Conservation (phyloP, 2,888 invertebrate genomes). For the Orthonychiurus folsomi region DNA sequence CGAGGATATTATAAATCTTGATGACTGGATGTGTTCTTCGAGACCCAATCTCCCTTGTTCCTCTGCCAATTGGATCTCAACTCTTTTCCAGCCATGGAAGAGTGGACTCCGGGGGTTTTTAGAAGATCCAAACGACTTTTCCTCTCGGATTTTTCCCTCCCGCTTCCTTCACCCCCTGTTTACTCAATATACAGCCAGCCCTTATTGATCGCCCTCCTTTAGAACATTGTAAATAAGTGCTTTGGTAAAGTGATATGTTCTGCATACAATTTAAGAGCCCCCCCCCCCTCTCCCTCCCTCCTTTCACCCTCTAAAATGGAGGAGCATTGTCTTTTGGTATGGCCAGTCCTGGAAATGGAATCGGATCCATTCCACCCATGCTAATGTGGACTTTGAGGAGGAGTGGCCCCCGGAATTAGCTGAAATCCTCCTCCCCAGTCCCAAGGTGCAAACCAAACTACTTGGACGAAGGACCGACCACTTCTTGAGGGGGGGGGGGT, state of each 20-base stretch:
- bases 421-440: conserved; percentile 10
- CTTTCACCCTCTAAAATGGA: not conserved
- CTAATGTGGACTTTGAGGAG: not conserved
- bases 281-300: not conserved
- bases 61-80: conserved; percentile 24
- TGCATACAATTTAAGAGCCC: not conserved
- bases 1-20: conserved; percentile 25
- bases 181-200: conserved; percentile 39
- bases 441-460: conserved; percentile 24
- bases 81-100: conserved; percentile 8
- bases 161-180: conserved; percentile 32
- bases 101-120: no score
- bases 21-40: conserved; percentile 3
- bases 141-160: not conserved
- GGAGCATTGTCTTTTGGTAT: not conserved
- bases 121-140: not conserved
- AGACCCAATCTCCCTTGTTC: conserved; percentile 12
- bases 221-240: conserved; percentile 41
- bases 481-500: not conserved
- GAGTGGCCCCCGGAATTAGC: not conserved
- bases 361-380: not conserved
- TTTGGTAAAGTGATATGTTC: conserved; percentile 16
- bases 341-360: not conserved
- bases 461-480: not conserved
- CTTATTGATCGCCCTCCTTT: conserved; percentile 37